phyloP scores from a whole-genome alignment of 2,888 invertebrate genomes.

The Heliconius ismenius region DNA sequence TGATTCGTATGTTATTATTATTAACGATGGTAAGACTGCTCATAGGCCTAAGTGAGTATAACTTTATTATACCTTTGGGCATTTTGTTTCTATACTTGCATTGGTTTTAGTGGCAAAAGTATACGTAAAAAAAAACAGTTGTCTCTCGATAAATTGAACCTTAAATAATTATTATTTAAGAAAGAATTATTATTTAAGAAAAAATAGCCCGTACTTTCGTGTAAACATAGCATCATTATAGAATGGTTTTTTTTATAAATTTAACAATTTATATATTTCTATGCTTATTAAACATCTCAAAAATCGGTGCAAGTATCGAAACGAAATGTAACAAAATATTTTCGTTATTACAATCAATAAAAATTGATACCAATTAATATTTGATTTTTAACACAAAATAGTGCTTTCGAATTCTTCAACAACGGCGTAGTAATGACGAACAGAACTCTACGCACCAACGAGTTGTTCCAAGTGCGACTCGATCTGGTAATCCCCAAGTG shows the following conservation, averaged over 20 bases:
- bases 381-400: not conserved
- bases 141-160: too few species aligned
- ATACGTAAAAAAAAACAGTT: not conserved
- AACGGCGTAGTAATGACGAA: conserved; percentile 96
- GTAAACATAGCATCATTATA: too few species aligned
- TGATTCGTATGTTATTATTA: conserved; percentile 95
- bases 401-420: conserved; percentile 95
- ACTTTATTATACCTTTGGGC: conserved; percentile 13
- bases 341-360: not conserved
- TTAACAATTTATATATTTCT: not conserved
- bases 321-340: not conserved
- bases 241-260: too few species aligned
- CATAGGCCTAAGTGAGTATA: conserved; percentile 92
- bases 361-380: not conserved
- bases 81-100: conserved; percentile 7
- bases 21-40: conserved; percentile 94
- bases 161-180: too few species aligned
- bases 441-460: conserved; percentile 91
- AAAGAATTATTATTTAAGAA: too few species aligned
- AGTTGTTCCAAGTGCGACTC: conserved; percentile 94
- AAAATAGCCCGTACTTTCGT: too few species aligned
- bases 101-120: not conserved
- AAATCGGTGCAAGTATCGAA: not conserved
- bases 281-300: not conserved
- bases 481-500: conserved; percentile 96